These are phyloP conservation scores for Heterodera schachtii DNA, from an alignment of 1,140 invertebrate species.

Conservation along the genomic window DNA sequence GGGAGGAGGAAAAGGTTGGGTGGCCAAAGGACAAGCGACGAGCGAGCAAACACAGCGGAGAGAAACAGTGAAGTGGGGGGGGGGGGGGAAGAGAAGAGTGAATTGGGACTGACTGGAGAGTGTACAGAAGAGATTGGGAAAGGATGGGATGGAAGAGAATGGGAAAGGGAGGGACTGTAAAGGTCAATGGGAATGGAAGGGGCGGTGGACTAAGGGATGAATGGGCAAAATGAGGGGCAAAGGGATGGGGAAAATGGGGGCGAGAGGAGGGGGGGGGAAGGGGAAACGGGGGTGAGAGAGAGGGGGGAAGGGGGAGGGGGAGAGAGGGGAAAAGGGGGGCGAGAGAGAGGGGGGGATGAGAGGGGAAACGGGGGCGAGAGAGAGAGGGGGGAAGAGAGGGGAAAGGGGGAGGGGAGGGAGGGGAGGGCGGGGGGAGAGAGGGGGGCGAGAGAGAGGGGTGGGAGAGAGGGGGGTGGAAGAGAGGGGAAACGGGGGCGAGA, in stretches of 20 bases:
- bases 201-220: neutral
- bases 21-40: conserved; percentile 10
- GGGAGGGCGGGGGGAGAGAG: neutral
- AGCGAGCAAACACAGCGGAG: no score
- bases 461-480: neutral
- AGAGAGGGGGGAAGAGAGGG: neutral
- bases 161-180: conserved; percentile 6
- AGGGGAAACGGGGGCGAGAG: neutral
- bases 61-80: neutral
- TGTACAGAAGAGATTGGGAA: conserved; percentile 2
- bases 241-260: neutral
- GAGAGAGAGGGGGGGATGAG: no score
- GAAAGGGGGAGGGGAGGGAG: neutral
- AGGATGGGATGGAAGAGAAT: neutral
- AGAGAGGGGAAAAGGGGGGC: no score
- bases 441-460: neutral
- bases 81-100: neutral
- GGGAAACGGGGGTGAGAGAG: no score
- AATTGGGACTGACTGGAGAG: neutral
- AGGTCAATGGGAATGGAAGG: conserved; percentile 7
- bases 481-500: no score
- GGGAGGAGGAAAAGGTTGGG: neutral
- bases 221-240: no score
- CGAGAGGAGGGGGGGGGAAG: neutral
- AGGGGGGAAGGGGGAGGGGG: no score